A percentile compares a stretch with the other conserved stretches of the same genome.
Conservation (phyloP, 2,113 vertebrate species). For the Seriola aureovittata region DNA sequence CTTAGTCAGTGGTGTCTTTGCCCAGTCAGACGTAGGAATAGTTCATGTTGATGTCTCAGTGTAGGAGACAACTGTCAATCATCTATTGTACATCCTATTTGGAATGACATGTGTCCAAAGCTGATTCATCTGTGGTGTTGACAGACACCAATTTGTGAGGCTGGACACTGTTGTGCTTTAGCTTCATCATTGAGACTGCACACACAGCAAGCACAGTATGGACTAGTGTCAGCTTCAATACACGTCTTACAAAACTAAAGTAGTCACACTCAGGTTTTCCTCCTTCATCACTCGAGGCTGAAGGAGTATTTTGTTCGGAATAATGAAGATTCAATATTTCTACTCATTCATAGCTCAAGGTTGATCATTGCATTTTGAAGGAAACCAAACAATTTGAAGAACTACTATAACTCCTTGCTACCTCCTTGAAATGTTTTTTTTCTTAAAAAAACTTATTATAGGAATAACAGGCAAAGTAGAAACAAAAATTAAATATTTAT, state of each 20-base stretch:
- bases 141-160: neutral
- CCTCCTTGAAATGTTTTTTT: neutral
- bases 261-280: neutral
- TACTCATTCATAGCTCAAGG: neutral
- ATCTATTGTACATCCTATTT: neutral
- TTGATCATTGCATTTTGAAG: too few species aligned
- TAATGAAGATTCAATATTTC: neutral
- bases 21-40: neutral
- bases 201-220: neutral
- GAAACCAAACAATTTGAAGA: neutral
- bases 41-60: neutral
- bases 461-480: neutral
- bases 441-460: neutral
- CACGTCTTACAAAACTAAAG: neutral
- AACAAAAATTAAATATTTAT: conserved; percentile 1
- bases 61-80: neutral
- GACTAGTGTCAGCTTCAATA: neutral
- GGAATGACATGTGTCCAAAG: conserved; percentile 15
- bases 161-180: neutral
- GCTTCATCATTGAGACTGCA: neutral
- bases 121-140: neutral
- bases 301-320: neutral
- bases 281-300: neutral
- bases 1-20: neutral
- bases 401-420: neutral